Percentiles rank a stretch among this genome's conserved stretches.
Evolutionary conservation across 2,113 vertebrate genomes (phyloP).

Genomic region (Lipophrys pholis): DNA sequence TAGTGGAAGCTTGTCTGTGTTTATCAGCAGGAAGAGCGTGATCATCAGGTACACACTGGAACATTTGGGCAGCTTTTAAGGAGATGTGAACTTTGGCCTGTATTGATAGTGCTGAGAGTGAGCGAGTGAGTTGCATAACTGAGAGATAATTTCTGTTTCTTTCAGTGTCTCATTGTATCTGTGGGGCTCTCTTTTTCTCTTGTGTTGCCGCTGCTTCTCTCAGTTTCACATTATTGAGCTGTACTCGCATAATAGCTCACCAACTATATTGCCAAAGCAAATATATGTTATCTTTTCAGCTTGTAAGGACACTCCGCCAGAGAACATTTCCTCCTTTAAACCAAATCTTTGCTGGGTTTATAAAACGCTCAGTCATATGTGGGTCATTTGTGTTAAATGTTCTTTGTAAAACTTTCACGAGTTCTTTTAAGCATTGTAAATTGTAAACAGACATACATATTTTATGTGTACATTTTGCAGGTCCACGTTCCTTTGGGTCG

Average conservation of each 20-base stretch:
- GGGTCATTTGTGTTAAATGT: background rate
- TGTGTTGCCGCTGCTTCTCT: constrained; percentile 1
- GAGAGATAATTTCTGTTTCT: constrained; percentile 21
- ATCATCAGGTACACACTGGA: constrained; percentile 30
- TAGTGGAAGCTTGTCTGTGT: constrained; percentile 4
- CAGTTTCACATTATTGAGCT: background rate
- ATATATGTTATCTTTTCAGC: background rate
- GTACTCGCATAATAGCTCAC: background rate
- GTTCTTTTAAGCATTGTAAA: background rate
- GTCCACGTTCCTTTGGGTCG: background rate
- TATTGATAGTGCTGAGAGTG: constrained; percentile 26
- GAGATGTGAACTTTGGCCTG: constrained; percentile 56
- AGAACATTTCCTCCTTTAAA: background rate
- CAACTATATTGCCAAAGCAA: background rate
- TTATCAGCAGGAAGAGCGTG: constrained; percentile 38
- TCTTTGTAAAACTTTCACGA: background rate
- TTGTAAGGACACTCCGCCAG: background rate
- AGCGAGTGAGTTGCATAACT: constrained; percentile 54
- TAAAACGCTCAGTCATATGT: background rate
- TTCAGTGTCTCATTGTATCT: constrained; percentile 4
- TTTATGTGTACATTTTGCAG: background rate
- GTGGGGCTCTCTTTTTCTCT: background rate
- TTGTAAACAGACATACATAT: background rate
- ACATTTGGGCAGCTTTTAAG: constrained; percentile 28
- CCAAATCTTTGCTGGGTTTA: background rate